A percentile compares a stretch with the other conserved stretches of the same genome.
These are phyloP conservation scores for Platichthys stellatus DNA, from an alignment of 2,113 vertebrate genomes.

Conservation along the genomic window DNA sequence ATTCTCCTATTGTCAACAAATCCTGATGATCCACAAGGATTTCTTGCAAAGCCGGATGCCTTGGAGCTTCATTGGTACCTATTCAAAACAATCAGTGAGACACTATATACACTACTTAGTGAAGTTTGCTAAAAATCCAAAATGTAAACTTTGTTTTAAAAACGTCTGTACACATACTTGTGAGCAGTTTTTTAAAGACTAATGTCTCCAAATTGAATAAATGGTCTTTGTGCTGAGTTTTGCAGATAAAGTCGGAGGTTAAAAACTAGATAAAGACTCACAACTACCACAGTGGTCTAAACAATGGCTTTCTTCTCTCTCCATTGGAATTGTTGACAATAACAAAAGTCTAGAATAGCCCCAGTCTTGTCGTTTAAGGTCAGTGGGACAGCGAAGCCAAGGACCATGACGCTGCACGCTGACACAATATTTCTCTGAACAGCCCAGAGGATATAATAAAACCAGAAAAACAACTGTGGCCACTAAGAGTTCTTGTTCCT, in stretches of 20 bases:
- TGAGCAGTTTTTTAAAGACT: neutral
- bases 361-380: neutral
- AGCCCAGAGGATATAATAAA: neutral
- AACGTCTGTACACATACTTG: too few species aligned
- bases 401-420: neutral
- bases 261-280: too few species aligned
- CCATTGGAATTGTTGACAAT: conserved; percentile 9
- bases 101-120: neutral
- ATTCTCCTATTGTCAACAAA: neutral
- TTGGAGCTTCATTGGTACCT: neutral
- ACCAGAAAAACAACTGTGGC: neutral
- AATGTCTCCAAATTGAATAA: neutral
- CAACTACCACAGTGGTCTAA: neutral
- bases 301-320: conserved; percentile 10
- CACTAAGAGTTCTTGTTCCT: neutral
- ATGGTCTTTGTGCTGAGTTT: neutral
- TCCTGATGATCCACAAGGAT: neutral
- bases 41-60: neutral
- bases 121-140: neutral
- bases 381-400: neutral
- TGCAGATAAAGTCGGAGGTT: neutral
- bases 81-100: neutral
- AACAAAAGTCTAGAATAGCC: conserved; percentile 21
- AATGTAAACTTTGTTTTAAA: neutral
- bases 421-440: neutral